Evolutionary conservation across 2,888 invertebrate species (phyloP), one percentile per base, ranked within the genome.

Genomic region (Hedychridium roseum): DNA sequence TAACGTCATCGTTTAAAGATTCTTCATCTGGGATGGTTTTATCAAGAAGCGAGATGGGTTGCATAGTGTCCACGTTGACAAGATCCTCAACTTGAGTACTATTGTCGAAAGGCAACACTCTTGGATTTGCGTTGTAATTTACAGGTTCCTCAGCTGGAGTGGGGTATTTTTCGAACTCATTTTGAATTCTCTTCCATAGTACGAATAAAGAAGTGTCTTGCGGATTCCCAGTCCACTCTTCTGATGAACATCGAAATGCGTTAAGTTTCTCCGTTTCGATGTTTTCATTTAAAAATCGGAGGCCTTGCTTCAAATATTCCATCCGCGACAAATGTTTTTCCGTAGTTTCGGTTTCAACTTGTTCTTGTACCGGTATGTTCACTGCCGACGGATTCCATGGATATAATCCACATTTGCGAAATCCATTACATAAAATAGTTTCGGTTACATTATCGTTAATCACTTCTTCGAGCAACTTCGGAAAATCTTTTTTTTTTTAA

Each of bases 361-460:
- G 27, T 28, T 39, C 15, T 43, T 43, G 26, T 17, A 2, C 11
- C 27, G 34, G 27, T 26, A 43, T 32, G n/a, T 34, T 43, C 9
- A 43, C 35, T 11, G 35, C 43, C 11, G 11, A 11, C 35, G 50
- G 50, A 43, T 58, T 49, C 51, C 53, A 64, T 32, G 57, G 56
- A 52, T 51, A 64, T 40, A 69, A 44, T 40, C 68, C 71, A 51
- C 70, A 66, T 50, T 57, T 62, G 43, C 56, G 50, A 45, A 62
- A 74, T 30, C 57, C 68, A 58, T 67, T 67, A 31, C 34, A 43
- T 20, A 65, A 39, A 43, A 63, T 63, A 26, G 16, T 30, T 51
- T 45, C 31, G 20, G 46, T 54, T 27, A 61, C 45, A 34, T 14
- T 47, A 35, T 47, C 27, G 16, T 64, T 46, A 18, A 74, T 43